A percentile compares a stretch with the other conserved stretches of the same genome.
Conservation (phyloP, 2,113 vertebrate genomes). For the Sardina pilchardus region DNA sequence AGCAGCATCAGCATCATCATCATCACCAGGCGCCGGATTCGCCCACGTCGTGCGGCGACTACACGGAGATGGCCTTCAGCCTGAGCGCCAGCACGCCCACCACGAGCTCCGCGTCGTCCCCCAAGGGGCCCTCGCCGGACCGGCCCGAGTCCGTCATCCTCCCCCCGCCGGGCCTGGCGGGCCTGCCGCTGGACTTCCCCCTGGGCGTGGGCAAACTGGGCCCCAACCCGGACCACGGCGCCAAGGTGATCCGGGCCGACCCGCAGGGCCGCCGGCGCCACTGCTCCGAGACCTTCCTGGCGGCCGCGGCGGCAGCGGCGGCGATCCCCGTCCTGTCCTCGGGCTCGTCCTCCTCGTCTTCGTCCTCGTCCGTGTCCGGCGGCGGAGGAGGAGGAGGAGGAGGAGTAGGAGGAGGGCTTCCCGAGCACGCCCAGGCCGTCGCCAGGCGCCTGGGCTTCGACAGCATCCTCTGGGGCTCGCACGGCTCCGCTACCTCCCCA, state of each 20-base stretch:
- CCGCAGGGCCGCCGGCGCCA: conserved; percentile 69
- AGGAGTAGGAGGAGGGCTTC: conserved; percentile 36
- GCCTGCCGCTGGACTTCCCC: conserved; percentile 68
- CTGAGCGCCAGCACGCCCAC: conserved; percentile 53
- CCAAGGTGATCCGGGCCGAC: conserved; percentile 68
- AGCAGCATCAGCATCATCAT: too few relatives aligned
- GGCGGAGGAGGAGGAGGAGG: not conserved
- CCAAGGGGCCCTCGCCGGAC: conserved; percentile 63
- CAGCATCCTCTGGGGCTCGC: conserved; percentile 64
- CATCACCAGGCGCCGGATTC: conserved; percentile 57
- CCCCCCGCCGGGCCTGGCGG: conserved; percentile 51
- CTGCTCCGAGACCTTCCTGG: conserved; percentile 76
- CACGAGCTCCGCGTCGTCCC: conserved; percentile 52
- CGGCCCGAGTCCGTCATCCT: conserved; percentile 58
- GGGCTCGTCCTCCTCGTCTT: conserved; percentile 53
- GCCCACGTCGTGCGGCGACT: conserved; percentile 70
- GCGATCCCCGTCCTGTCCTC: conserved; percentile 2
- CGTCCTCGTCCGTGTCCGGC: conserved; percentile 58
- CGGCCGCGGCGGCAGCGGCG: not conserved
- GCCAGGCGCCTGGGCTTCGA: conserved; percentile 71
- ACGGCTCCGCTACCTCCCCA: conserved; percentile 47
- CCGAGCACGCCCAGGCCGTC: conserved; percentile 69
- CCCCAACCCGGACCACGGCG: conserved; percentile 72
- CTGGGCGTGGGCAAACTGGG: conserved; percentile 55
- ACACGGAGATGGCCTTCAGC: conserved; percentile 78